A percentile compares a stretch with the other conserved stretches of the same genome.
Conservation (phyloP, 2,888 invertebrate species). For the Tetropium fuscum region DNA sequence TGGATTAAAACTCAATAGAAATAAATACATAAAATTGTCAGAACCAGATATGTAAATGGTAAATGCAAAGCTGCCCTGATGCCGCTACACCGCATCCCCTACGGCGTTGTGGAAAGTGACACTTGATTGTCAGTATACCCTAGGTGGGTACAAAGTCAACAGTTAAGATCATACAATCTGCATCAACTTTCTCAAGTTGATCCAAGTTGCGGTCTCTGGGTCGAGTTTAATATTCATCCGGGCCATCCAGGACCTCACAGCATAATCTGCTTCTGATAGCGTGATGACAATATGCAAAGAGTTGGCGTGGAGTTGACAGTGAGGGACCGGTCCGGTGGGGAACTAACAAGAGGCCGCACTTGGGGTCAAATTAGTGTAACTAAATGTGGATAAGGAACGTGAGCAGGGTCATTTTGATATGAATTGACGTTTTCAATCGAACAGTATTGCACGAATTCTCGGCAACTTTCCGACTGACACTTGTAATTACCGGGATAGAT, state of each 20-base stretch:
- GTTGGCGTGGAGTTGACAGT: not conserved
- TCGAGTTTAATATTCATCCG: constrained; percentile 42
- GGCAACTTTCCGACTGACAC: constrained; percentile 28
- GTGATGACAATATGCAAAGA: constrained; percentile 19
- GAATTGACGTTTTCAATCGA: constrained; percentile 51
- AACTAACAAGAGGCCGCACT: constrained; percentile 27
- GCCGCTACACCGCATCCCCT: constrained; percentile 16
- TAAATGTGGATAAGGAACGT: constrained; percentile 38
- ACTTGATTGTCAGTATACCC: constrained; percentile 29
- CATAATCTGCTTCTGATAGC: not conserved
- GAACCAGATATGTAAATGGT: constrained; percentile 2
- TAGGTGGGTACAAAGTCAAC: constrained; percentile 37
- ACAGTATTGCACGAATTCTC: constrained; percentile 31
- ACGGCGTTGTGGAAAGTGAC: constrained; percentile 16
- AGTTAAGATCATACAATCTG: constrained; percentile 43
- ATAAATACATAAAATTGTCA: constrained; percentile 15
- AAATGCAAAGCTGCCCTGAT: constrained; percentile 7
- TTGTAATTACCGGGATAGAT: constrained; percentile 23
- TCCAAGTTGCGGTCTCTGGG: constrained; percentile 32
- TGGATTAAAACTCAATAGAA: too few species aligned
- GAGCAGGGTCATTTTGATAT: constrained; percentile 41
- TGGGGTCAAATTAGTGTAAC: constrained; percentile 32
- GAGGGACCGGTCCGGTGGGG: constrained; percentile 12
- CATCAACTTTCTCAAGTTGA: constrained; percentile 39
- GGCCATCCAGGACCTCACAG: constrained; percentile 19